Evolutionary conservation across 1,140 invertebrate species (phyloP).

Genomic region (Bombus huntii): DNA sequence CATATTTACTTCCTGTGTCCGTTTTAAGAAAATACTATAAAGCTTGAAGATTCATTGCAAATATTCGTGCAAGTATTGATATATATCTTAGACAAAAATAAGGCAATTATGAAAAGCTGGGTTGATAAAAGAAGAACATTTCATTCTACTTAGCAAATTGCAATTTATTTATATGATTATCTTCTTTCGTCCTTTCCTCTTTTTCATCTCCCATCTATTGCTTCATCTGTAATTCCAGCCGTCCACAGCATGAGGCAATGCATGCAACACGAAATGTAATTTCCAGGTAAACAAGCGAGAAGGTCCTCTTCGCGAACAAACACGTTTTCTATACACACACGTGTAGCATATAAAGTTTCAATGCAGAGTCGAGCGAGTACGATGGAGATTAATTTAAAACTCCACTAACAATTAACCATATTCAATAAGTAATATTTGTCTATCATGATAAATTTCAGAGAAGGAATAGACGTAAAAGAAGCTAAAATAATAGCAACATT

Average conservation of each 20-base stretch:
- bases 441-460: background rate
- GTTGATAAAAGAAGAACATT: background rate
- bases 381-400: constrained; percentile 20
- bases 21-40: background rate
- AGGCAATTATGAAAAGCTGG: background rate
- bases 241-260: constrained; percentile 7
- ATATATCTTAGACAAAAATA: background rate
- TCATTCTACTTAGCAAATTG: background rate
- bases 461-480: background rate
- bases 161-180: constrained; percentile 38
- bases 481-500: background rate
- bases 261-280: constrained; percentile 32
- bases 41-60: background rate
- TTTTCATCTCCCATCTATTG: background rate
- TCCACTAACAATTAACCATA: background rate
- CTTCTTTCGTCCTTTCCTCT: background rate
- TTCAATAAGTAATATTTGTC: no score
- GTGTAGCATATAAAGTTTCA: background rate
- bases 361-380: background rate
- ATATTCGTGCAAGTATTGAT: no score
- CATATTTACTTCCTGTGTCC: background rate
- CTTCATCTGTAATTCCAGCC: constrained; percentile 23
- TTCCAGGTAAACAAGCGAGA: constrained; percentile 27
- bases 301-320: background rate
- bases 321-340: constrained; percentile 7